Evolutionary conservation across 2,113 vertebrate species (phyloP).

Genomic region (Psilopsiagon aurifrons): DNA sequence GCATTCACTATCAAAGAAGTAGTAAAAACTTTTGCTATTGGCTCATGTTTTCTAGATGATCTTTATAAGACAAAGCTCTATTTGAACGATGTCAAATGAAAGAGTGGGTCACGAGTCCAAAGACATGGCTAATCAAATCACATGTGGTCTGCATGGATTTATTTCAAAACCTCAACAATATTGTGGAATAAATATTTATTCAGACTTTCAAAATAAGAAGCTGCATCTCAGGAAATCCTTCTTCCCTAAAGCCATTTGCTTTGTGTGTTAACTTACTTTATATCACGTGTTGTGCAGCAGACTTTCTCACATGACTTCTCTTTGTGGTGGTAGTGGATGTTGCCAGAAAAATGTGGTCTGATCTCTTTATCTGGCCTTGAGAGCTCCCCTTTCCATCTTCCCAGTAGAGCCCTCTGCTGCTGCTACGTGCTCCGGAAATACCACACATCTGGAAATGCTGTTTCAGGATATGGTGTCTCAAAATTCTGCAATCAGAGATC

Average conservation of each 20-base stretch:
- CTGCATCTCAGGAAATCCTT: background rate
- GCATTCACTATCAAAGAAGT: background rate
- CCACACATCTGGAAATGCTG: background rate
- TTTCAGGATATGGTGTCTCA: background rate
- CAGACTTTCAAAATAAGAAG: background rate
- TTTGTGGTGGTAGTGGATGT: background rate
- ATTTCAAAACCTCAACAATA: background rate
- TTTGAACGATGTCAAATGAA: background rate
- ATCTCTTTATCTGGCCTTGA: accelerated
- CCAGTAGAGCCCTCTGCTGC: background rate
- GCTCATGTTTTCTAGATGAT: background rate
- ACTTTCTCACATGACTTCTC: background rate
- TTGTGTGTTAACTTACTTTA: background rate
- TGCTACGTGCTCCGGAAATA: background rate
- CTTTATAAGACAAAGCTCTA: background rate
- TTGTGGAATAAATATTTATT: background rate
- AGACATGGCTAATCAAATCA: background rate
- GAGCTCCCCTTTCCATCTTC: background rate
- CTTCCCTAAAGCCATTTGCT: background rate
- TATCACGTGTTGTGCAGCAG: background rate
- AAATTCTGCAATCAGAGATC: background rate
- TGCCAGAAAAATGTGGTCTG: background rate
- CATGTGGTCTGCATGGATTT: background rate
- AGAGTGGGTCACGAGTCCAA: background rate
- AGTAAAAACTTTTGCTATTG: background rate